Evolutionary conservation across 2,888 invertebrate species (phyloP).

Genomic region (Callyntrura guangdongensis): DNA sequence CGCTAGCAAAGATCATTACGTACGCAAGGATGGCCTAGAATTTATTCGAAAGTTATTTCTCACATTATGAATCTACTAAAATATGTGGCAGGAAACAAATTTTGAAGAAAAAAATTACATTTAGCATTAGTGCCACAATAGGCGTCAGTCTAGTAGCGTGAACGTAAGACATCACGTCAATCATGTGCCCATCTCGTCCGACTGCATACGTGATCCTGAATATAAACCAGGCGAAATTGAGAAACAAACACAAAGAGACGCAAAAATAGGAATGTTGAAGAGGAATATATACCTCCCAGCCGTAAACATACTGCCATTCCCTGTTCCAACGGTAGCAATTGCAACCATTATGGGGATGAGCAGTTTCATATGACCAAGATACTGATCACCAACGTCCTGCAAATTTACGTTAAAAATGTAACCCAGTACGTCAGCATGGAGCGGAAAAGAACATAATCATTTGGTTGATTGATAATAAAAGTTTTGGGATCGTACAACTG

Average conservation of each 20-base stretch:
- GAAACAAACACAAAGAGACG: background rate
- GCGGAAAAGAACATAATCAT: too few relatives aligned
- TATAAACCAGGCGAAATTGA: background rate
- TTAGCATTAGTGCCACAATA: constrained; percentile 97
- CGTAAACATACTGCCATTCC: constrained; percentile 89
- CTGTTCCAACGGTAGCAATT: constrained; percentile 96
- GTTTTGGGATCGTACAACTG: constrained; percentile 91
- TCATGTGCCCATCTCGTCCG: constrained; percentile 95
- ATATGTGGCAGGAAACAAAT: background rate
- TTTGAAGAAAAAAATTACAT: constrained; percentile 88
- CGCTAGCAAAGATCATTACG: constrained; percentile 97
- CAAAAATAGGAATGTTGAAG: background rate
- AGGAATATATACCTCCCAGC: constrained; percentile 80
- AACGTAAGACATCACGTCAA: constrained; percentile 96
- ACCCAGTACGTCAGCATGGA: too few relatives aligned
- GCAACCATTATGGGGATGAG: constrained; percentile 97
- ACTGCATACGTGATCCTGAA: constrained; percentile 95
- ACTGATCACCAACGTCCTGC: constrained; percentile 85
- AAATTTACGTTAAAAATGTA: too few relatives aligned
- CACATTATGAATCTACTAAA: constrained; percentile 2
- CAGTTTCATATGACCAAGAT: constrained; percentile 93
- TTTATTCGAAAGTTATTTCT: background rate
- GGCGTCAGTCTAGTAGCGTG: constrained; percentile 96
- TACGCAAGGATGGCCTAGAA: constrained; percentile 93
- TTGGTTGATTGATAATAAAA: too few relatives aligned